A percentile compares a stretch with the other conserved stretches of the same genome.
These are phyloP conservation scores for Sarcophaga subvicina DNA, from an alignment of 2,888 invertebrate species.

Conservation along the genomic window DNA sequence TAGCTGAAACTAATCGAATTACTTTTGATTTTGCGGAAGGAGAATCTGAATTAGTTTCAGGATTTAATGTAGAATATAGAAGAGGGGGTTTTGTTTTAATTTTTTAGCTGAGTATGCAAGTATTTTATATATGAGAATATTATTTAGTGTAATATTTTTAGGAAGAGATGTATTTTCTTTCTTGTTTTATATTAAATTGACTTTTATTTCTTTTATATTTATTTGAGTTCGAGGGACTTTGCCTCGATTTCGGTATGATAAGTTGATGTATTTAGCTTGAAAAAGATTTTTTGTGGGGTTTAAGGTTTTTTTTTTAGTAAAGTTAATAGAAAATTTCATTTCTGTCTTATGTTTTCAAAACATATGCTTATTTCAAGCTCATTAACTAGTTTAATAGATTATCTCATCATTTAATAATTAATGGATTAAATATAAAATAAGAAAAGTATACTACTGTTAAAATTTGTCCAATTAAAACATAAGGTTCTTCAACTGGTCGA, in stretches of 20 bases:
- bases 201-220: slow-evolving; percentile 84
- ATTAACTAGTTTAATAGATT: slow-evolving; percentile 83
- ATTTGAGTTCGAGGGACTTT: slow-evolving; percentile 86
- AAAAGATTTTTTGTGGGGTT: slow-evolving; percentile 84
- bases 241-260: slow-evolving; percentile 90
- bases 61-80: slow-evolving; percentile 91
- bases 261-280: slow-evolving; percentile 87
- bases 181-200: slow-evolving; percentile 84
- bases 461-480: slow-evolving; percentile 85
- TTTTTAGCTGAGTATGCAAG: slow-evolving; percentile 87
- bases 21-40: slow-evolving; percentile 92
- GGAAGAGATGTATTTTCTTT: slow-evolving; percentile 82
- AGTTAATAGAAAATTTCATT: slow-evolving; percentile 84
- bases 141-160: slow-evolving; percentile 85
- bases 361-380: slow-evolving; percentile 86
- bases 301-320: slow-evolving; percentile 83
- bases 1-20: slow-evolving; percentile 88
- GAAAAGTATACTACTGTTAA: slow-evolving; percentile 84
- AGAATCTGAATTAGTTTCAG: slow-evolving; percentile 90
- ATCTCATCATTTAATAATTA: slow-evolving; percentile 84
- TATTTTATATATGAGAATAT: slow-evolving; percentile 87
- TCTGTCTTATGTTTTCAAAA: slow-evolving; percentile 88
- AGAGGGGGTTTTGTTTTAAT: slow-evolving; percentile 88
- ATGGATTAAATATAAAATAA: slow-evolving; percentile 84
- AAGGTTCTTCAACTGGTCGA: slow-evolving; percentile 87